Evolutionary conservation across 2,113 vertebrate species (phyloP), one percentile per base, ranked within the genome.

Genomic region (Notarius lentiginosus): DNA sequence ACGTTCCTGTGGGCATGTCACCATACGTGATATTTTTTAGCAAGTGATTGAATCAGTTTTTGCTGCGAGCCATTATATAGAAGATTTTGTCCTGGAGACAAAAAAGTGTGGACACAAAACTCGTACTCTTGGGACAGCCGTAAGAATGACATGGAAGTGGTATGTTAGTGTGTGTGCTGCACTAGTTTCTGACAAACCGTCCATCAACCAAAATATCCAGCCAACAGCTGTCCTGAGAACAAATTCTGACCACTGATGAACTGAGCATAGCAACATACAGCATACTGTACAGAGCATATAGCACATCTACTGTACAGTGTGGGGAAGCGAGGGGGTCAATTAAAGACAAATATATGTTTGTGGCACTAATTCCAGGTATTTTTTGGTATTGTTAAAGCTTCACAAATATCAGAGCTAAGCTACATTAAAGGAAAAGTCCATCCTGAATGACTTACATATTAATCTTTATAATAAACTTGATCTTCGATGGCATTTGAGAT

Each of bases 341-440:
- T 14, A 41, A 41, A 72, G 4, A 7, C 12, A 47, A 18, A 34
- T 2, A 9, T 41, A 76, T 66, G 47, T 79, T 72, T 86, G 53
- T 56, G 56, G 27, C 20, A 55, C 2, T 41, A 72, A 72, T 41
- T 55, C 24, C 20, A 55, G 34, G 34, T 41, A 41, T 41, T 41
- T 41, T 41, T 41, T 41, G 34, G 34, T 2, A 41, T 41, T 41
- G 2, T 22, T 76, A 22, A 66, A 24, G 68, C 66, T 89, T 82
- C 73, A 65, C n/a, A 84, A 81, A 76, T 17, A 22, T 60, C n/a
- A 15, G 20, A 58, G 79, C 53, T 63, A 65, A 65, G 84, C 63
- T 73, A 70, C 79, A 89, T 90, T 79, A 91, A 84, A 49, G 41
- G 30, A 41, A 72, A 73, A 73, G 20, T 10, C 17, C 68, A 73